Conservation (phyloP, 2,113 vertebrate genomes). For the Pseudonaja textilis region DNA sequence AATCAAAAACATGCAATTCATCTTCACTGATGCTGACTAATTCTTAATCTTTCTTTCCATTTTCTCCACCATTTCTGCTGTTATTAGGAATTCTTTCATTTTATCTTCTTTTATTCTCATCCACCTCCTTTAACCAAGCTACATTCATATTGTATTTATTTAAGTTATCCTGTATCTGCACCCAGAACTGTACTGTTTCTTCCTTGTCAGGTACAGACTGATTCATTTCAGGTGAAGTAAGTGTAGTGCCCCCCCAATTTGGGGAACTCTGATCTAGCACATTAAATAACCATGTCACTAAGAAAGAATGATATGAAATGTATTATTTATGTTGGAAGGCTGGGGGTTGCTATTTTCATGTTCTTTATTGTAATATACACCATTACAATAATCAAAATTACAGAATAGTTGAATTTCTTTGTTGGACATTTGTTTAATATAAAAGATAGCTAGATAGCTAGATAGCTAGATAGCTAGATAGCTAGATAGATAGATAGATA, state of each 20-base stretch:
- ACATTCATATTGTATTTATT: background rate
- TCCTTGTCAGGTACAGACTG: background rate
- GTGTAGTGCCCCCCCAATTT: background rate
- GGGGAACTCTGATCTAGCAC: background rate
- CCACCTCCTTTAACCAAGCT: too few relatives aligned
- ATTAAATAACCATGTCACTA: background rate
- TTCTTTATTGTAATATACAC: background rate
- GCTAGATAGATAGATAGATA: background rate
- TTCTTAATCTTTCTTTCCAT: too few relatives aligned
- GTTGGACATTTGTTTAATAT: conserved; percentile 8
- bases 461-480: too few relatives aligned
- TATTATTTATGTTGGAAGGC: background rate
- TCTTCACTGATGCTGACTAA: too few relatives aligned
- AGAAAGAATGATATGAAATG: background rate
- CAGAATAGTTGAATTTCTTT: background rate
- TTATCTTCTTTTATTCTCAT: too few relatives aligned
- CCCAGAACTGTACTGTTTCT: background rate
- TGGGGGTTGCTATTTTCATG: background rate
- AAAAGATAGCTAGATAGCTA: background rate
- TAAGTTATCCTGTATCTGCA: background rate
- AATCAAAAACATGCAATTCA: too few relatives aligned
- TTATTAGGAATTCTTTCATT: too few relatives aligned
- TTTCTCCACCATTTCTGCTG: too few relatives aligned
- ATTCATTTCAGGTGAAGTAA: background rate
- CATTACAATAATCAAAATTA: background rate